Base-by-base conservation (phyloP, 2,113 vertebrate species). In the Hystrix cristata region DNA sequence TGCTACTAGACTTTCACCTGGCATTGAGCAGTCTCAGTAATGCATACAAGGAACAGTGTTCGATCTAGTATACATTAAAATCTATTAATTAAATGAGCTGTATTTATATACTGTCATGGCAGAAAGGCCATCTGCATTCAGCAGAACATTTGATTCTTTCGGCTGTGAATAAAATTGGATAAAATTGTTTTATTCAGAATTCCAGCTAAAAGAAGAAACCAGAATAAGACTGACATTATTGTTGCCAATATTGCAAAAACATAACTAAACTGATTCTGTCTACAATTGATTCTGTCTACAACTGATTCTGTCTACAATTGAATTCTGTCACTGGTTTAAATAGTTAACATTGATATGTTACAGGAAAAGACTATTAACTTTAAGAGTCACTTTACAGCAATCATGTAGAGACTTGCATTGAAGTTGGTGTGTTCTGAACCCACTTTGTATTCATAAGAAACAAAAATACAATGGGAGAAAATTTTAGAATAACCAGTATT, bases 1-100 rank as follows among this genome's bases (percentile, higher is more conserved):
- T 97, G 94, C 95, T 96, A 91, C 21, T 65, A 92, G 72, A 83
- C 89, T 93, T 97, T 76, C 65, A 81, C 5, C 64, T 95, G 86
- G 25, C 71, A 69, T 74, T 83, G 31, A 21, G 88, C 38, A 87
- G 82, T 90, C 74, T 94, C 79, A 76, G 0, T 88, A 51, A 60
- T 55, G 97, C 53, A 60, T 19, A 4, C 38, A 65, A 81, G 65
- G 60, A 34, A 78, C 34, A 94, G 31, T 95, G 85, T 92, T 94
- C 60, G 96, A 23, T 80, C 43, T 89, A 79, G 13, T 90, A 69
- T 86, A 57, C 86, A 76, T 91, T 89, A 93, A 97, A 62, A 60
- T 92, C 1, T 62, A 34, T 82, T 89, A 76, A 23, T 76, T 88
- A 87, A 92, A 62, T 71, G 62, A 90, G 90, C 19, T 6, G 91